Evolutionary conservation across 1,140 invertebrate species (phyloP), one percentile per base, ranked within the genome.

Genomic region (Drosophila pallidifrons): DNA sequence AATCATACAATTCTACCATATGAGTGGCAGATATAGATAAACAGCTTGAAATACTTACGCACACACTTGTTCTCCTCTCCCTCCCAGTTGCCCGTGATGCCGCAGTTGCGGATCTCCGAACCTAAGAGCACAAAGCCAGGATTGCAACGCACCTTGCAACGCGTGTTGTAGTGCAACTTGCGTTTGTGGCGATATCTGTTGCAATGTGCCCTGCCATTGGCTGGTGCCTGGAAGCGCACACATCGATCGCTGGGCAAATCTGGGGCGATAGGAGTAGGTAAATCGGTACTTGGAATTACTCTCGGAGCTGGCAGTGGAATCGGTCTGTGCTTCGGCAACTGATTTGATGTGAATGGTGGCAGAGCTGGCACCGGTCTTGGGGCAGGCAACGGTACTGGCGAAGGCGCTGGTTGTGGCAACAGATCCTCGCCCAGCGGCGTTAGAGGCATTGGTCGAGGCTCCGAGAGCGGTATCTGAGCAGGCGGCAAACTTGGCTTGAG

Each of bases 81-180:
- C 69, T 94, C 93, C 95, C 95, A 95, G 54, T 86, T 79, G 35
- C 94, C 95, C 3, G 91, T 83, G 8, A 75, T 72, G 35, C 93
- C 93, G 68, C 95, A 95, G 45, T 87, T 87, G 41, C 93, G 91
- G 46, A 93, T 82, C 16, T 93, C 88, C 20, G 94, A 82, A 32
- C 95, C 95, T 46, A 93, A 85, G 3, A 95, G 77, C 60, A 91
- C 92, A 75, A 93, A 95, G 13, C 92, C 92, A 0, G 69, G 6
- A 52, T 92, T 82, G 60, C 95, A 95, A 86, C 93, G 93, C 38
- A 95, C 91, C 54, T 94, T 93, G 88, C 95, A 96, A 70, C 93
- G 93, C 5, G 94, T 94, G 45, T 94, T 94, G 45, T 92, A 92
- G 68, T 83, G 90, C 5, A 67, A 65, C 32, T 82, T 86, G 6